phyloP scores from a whole-genome alignment of 2,113 vertebrate genomes.

The Erpornis zantholeuca region DNA sequence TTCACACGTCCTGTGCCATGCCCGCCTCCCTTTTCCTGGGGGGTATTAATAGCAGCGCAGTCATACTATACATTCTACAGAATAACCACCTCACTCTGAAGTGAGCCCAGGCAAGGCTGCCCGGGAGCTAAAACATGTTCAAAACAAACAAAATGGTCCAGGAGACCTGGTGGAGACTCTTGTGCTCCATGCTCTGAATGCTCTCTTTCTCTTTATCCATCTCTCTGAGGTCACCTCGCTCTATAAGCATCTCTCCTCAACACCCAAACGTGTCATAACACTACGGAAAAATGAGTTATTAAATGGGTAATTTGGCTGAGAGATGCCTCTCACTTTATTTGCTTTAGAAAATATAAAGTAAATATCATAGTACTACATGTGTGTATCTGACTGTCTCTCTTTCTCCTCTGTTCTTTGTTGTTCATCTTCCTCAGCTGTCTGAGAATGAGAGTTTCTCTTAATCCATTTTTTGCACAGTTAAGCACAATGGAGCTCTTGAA shows the following conservation, averaged over 20 bases:
- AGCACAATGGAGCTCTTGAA: background rate
- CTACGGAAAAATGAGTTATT: background rate
- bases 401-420: background rate
- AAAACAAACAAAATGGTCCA: background rate
- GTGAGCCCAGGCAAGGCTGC: background rate
- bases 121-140: background rate
- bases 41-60: background rate
- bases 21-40: background rate
- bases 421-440: background rate
- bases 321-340: background rate
- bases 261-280: background rate
- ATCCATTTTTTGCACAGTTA: background rate
- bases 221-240: background rate
- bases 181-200: background rate
- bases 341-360: background rate
- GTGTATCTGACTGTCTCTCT: background rate
- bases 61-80: background rate
- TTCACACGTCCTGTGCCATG: background rate
- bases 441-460: background rate
- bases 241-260: background rate
- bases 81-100: background rate
- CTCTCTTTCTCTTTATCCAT: background rate
- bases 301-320: background rate
- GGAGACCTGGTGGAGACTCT: background rate
- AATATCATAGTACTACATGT: background rate